phyloP scores from a whole-genome alignment of 2,113 vertebrate genomes.

The Antechinus stuartii region DNA sequence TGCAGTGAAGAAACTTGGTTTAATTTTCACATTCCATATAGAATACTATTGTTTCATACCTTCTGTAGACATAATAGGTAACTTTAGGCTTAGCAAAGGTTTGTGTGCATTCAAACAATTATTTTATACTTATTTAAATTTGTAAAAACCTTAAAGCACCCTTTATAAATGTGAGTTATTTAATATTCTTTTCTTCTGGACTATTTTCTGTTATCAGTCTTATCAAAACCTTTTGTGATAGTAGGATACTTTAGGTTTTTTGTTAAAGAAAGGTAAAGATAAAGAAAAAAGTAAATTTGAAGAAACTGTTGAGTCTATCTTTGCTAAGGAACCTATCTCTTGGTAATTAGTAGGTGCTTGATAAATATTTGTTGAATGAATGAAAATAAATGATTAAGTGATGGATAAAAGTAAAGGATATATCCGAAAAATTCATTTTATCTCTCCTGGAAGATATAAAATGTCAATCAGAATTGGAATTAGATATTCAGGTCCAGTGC shows the following conservation, averaged over 20 bases:
- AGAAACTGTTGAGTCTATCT: not conserved
- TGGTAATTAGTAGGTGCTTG: not conserved
- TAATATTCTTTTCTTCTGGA: not conserved
- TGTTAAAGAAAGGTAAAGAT: not conserved
- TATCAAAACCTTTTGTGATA: not conserved
- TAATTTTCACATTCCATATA: not conserved
- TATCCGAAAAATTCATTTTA: not conserved
- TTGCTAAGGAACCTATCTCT: not conserved
- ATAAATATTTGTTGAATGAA: not conserved
- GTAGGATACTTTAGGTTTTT: not conserved
- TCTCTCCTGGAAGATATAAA: not conserved
- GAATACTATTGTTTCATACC: not conserved
- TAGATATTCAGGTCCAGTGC: not conserved
- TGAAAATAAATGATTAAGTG: not conserved
- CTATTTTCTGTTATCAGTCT: not conserved
- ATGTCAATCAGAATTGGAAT: not conserved
- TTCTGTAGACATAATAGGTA: not conserved
- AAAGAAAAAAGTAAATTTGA: not conserved
- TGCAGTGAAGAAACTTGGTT: not conserved
- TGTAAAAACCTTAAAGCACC: not conserved
- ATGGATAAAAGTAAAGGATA: not conserved
- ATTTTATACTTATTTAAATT: not conserved
- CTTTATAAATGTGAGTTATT: not conserved
- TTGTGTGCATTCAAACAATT: not conserved
- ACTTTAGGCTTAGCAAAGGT: not conserved